Conservation (phyloP, 2,113 vertebrate genomes). For the Martes martes region DNA sequence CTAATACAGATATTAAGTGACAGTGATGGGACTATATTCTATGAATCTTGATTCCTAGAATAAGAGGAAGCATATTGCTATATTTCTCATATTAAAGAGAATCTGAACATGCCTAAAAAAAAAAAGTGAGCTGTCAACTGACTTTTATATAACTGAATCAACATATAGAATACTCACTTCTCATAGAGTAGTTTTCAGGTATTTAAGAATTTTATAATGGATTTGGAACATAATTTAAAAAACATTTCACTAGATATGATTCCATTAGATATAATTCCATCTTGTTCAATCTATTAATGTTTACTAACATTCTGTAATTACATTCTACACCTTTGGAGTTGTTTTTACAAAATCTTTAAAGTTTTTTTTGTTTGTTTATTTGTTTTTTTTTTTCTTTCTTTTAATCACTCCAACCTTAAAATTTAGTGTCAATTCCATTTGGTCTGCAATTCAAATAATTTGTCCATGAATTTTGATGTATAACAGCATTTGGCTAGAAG, state of each 20-base stretch:
- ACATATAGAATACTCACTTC: not conserved
- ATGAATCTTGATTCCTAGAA: not conserved
- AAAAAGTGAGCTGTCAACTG: not conserved
- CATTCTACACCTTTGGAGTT: not conserved
- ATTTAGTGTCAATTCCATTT: not conserved
- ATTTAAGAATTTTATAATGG: not conserved
- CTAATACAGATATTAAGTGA: not conserved
- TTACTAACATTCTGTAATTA: not conserved
- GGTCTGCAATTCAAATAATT: not conserved
- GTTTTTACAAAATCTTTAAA: not conserved
- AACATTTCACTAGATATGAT: not conserved
- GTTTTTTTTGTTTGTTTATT: not conserved
- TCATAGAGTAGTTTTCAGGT: not conserved
- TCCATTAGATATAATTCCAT: not conserved
- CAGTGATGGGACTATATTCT: not conserved
- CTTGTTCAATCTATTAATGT: not conserved
- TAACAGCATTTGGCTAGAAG: not conserved
- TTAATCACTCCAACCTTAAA: not conserved
- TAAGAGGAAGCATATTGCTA: not conserved
- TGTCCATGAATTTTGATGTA: not conserved
- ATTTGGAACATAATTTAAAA: not conserved
- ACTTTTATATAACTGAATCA: not conserved
- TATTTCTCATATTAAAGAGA: not conserved
- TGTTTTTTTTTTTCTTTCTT: not conserved
- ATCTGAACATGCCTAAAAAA: not conserved